phyloP scores from a whole-genome alignment of 2,797 vertebrate genomes.

The Stomatorhinus walkeri region DNA sequence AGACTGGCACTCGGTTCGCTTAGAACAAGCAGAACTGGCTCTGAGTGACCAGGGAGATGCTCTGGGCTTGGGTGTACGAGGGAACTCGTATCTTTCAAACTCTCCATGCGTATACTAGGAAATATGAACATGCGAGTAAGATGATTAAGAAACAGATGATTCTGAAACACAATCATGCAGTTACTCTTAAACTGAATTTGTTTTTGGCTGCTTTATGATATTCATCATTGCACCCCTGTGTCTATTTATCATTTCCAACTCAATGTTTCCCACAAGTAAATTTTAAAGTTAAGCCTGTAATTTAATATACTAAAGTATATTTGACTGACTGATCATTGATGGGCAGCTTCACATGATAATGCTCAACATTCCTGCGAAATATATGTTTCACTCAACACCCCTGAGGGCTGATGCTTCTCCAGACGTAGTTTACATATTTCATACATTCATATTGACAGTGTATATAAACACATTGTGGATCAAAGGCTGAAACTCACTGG shows the following conservation, averaged over 20 bases:
- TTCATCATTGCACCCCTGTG: background rate
- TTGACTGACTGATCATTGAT: background rate
- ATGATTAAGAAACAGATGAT: constrained; percentile 1
- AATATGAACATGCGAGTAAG: background rate
- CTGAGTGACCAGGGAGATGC: background rate
- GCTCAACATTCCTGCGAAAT: background rate
- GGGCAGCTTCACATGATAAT: background rate
- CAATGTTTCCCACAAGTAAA: background rate
- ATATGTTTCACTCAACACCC: background rate
- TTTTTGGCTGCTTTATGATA: background rate
- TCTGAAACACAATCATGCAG: background rate
- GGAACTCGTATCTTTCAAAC: background rate
- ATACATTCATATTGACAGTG: background rate
- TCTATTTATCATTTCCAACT: background rate
- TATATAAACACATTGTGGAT: background rate
- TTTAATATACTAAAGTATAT: background rate
- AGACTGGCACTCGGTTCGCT: background rate
- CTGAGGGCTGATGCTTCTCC: background rate
- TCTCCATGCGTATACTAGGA: background rate
- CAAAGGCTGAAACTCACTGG: background rate
- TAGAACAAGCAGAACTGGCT: background rate
- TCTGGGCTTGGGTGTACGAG: background rate
- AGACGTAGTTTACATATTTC: background rate
- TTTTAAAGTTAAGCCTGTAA: background rate
- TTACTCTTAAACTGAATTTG: background rate